Percentiles rank a stretch among this genome's conserved stretches.
Conservation (phyloP, 2,113 vertebrate species). For the Bos taurus region ARS-UCD2.0 NC_037348.1:8333001-8333500, state of each 20-base stretch:
- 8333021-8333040: background rate
- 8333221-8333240: background rate
- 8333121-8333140: background rate
- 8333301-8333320: background rate
- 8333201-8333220: background rate
- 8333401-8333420: background rate
- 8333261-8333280: background rate
- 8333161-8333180: background rate
- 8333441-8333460: background rate
- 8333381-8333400: background rate
- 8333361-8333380: background rate
- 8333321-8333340: background rate
- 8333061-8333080: background rate
- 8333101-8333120: background rate
- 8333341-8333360: background rate
- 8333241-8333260: background rate
- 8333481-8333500: background rate
- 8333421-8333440: background rate
- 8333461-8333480: background rate
- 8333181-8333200: background rate
- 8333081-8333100: background rate
- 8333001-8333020: background rate
- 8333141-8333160: background rate
- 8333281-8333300: background rate
- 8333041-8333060: background rate